Evolutionary conservation across 2,113 vertebrate species (phyloP).

Genomic region (Enhydra lutris): DNA sequence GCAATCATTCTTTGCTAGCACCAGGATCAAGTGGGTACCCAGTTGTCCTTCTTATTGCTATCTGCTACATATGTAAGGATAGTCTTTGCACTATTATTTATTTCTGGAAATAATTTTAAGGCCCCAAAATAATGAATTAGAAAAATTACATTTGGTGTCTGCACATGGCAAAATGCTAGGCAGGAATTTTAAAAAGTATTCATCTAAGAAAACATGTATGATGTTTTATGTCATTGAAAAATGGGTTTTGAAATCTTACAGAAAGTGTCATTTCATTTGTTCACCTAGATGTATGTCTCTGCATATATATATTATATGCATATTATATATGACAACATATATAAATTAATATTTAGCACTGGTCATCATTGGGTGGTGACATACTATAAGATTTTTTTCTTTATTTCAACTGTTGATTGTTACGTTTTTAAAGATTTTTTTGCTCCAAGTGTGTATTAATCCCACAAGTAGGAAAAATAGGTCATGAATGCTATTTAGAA

Average conservation of each 20-base stretch:
- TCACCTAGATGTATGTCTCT: not conserved
- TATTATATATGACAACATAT: not conserved
- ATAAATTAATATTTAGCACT: not conserved
- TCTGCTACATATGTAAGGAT: not conserved
- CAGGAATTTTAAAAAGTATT: not conserved
- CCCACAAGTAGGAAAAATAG: not conserved
- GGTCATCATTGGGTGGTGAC: not conserved
- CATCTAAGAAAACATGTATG: not conserved
- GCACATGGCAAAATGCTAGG: not conserved
- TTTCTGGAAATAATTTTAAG: not conserved
- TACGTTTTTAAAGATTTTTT: not conserved
- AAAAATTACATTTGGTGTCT: not conserved
- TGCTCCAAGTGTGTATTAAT: not conserved
- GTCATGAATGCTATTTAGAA: not conserved
- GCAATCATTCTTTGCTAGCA: not conserved
- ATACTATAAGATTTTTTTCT: not conserved
- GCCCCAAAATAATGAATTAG: not conserved
- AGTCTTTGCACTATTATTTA: not conserved
- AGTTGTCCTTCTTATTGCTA: not conserved
- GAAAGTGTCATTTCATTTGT: not conserved
- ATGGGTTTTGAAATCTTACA: not conserved
- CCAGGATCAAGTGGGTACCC: not conserved
- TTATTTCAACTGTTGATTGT: not conserved
- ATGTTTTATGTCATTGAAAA: constrained; percentile 5
- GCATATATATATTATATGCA: no score